These are phyloP conservation scores for Heliconius hewitsoni DNA, from an alignment of 1,140 invertebrate species.

Conservation along the genomic window DNA sequence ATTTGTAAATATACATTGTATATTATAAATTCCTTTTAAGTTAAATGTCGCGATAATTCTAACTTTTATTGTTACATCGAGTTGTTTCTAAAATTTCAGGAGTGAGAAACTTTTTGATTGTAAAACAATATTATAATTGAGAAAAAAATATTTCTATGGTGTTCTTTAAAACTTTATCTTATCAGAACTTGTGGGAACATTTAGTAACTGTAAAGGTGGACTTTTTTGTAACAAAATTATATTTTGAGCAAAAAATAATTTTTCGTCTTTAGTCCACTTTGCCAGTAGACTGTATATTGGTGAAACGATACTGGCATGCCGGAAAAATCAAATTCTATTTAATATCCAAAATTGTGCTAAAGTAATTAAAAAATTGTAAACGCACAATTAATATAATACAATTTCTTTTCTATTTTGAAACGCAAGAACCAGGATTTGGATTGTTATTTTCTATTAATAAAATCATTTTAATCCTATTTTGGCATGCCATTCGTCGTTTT, in stretches of 20 bases:
- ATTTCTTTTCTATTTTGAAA: not conserved
- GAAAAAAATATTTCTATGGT: not conserved
- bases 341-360: not conserved
- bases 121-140: not conserved
- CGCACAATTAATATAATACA: not conserved
- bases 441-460: not conserved
- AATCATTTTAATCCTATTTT: not conserved
- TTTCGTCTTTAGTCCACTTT: slow-evolving; percentile 5
- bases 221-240: not conserved
- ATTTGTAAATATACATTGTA: slow-evolving; percentile 9
- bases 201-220: not conserved
- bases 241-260: not conserved
- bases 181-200: not conserved
- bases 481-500: not conserved
- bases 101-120: slow-evolving; percentile 3
- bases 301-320: not conserved
- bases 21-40: not conserved
- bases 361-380: not conserved
- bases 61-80: slow-evolving; percentile 5
- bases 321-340: not conserved
- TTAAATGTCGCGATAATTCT: not conserved
- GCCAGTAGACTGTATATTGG: not conserved
- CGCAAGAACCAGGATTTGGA: not conserved
- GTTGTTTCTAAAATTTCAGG: not conserved
- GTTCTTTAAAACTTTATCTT: not conserved